Percentiles rank a stretch among this genome's conserved stretches.
Conservation (phyloP, 1,140 invertebrate species). For the Diorhabda sublineata region DNA sequence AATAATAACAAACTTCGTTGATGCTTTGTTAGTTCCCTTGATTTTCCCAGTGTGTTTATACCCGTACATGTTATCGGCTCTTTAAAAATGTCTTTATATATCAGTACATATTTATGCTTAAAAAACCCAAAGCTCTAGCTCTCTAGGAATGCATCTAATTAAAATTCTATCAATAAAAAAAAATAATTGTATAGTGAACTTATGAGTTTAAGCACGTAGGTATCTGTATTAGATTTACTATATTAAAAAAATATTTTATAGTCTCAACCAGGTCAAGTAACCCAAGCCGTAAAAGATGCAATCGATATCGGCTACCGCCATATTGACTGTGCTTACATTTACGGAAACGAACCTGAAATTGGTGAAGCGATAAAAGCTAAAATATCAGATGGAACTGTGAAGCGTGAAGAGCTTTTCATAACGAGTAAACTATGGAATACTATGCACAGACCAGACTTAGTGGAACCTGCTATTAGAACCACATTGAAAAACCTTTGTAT, state of each 20-base stretch:
- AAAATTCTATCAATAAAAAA: too few relatives aligned
- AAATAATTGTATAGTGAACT: too few relatives aligned
- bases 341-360: constrained; percentile 79
- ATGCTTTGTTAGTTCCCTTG: too few relatives aligned
- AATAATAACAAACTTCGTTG: too few relatives aligned
- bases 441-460: constrained; percentile 57
- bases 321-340: constrained; percentile 64
- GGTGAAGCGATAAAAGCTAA: constrained; percentile 70
- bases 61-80: too few relatives aligned
- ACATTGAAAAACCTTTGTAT: constrained; percentile 62
- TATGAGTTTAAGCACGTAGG: too few relatives aligned
- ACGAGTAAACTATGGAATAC: constrained; percentile 69
- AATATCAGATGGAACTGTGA: constrained; percentile 65
- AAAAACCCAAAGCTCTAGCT: too few relatives aligned
- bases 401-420: constrained; percentile 61
- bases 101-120: too few relatives aligned
- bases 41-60: too few relatives aligned
- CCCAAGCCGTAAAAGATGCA: constrained; percentile 69
- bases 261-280: constrained; percentile 68
- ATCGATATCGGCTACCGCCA: constrained; percentile 68
- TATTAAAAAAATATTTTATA: constrained; percentile 40
- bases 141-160: too few relatives aligned
- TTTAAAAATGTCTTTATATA: too few relatives aligned
- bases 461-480: constrained; percentile 57
- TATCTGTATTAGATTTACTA: too few relatives aligned